Conservation (phyloP, 2,113 vertebrate genomes). For the Telmatochromis sp. region DNA sequence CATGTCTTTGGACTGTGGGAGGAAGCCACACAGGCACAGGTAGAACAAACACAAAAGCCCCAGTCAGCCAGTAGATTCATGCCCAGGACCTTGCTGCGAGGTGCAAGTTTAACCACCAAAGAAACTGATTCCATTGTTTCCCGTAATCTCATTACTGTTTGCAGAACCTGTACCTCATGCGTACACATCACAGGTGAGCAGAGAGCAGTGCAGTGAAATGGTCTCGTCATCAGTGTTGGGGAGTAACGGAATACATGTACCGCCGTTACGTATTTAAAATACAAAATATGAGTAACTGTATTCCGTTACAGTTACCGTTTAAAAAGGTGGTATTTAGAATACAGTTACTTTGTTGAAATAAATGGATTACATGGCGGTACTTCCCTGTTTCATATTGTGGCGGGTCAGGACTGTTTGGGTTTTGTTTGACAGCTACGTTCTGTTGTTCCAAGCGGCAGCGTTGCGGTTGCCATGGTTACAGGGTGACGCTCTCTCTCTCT, state of each 20-base stretch:
- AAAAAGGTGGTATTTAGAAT: too few relatives aligned
- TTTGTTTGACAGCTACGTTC: too few relatives aligned
- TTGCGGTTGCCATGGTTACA: too few relatives aligned
- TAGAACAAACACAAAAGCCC: neutral
- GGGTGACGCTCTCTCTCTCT: too few relatives aligned
- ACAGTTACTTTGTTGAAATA: too few relatives aligned
- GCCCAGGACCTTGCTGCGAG: neutral
- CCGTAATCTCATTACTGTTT: neutral
- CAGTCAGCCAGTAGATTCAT: neutral
- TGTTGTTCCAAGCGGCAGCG: too few relatives aligned
- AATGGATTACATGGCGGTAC: too few relatives aligned
- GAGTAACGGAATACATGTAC: too few relatives aligned
- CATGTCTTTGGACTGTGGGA: neutral
- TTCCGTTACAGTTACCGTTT: too few relatives aligned
- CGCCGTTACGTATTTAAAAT: too few relatives aligned
- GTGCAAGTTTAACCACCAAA: neutral
- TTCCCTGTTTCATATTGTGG: fast-evolving
- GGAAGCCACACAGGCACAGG: neutral
- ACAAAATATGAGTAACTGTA: too few relatives aligned
- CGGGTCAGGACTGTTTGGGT: too few relatives aligned
- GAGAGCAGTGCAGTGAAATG: neutral
- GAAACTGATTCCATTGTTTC: neutral
- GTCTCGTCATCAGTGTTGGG: neutral
- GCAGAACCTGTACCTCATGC: neutral
- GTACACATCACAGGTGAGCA: neutral